A percentile compares a stretch with the other conserved stretches of the same genome.
phyloP scores from a whole-genome alignment of 2,113 vertebrate genomes.

The Centropus bengalensis region DNA sequence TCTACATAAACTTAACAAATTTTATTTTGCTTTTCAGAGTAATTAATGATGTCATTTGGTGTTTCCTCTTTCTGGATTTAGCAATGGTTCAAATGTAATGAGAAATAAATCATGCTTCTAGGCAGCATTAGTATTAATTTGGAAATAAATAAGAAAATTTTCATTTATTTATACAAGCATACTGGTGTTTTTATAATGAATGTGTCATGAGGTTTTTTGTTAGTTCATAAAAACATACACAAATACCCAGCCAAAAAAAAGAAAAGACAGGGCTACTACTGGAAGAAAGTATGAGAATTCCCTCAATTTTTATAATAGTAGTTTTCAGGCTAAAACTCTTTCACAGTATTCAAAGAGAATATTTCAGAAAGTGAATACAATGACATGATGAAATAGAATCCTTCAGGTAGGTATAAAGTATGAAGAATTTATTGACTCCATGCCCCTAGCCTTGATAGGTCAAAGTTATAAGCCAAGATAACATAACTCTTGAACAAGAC shows the following conservation, averaged over 20 bases:
- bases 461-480: slow-evolving; percentile 44
- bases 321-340: background rate
- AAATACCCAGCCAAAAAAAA: background rate
- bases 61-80: background rate
- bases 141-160: background rate
- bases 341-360: background rate
- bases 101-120: background rate
- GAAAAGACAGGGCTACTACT: background rate
- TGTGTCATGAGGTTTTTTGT: background rate
- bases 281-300: background rate
- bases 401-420: background rate
- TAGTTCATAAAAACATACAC: background rate
- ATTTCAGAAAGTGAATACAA: background rate
- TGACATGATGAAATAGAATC: background rate
- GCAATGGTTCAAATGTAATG: background rate
- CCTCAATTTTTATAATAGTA: background rate
- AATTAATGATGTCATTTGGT: background rate
- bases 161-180: background rate
- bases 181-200: background rate
- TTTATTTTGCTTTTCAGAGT: background rate
- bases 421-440: slow-evolving; percentile 44
- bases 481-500: background rate
- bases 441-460: slow-evolving; percentile 23
- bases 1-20: background rate
- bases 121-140: background rate